Base-by-base conservation (phyloP, 2,888 invertebrate genomes). In the Trachelus troglodyta region DNA sequence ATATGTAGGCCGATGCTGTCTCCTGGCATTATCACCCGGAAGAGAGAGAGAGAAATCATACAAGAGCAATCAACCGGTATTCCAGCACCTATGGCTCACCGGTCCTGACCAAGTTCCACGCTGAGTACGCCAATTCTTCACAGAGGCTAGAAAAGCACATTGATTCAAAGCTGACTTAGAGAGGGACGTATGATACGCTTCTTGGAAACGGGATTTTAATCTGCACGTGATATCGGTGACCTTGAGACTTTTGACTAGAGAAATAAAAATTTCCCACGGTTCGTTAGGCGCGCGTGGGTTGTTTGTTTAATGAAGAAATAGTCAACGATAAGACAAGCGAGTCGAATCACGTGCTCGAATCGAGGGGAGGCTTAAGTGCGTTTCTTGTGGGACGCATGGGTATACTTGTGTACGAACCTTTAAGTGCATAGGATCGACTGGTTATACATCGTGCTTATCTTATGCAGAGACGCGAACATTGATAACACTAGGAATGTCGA, bases 11-110 rank as follows among this genome's bases (percentile, higher is more conserved):
- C 85, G 86, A 86, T 86, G 86, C 82, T 87, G 89, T 89, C 88
- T 86, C 87, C 86, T 87, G 86, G 86, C 87, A 89, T 90, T 89
- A 90, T 85, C 85, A 89, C 86, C 88, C 87, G 89, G 88, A 89
- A 89, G 87, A 86, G 56, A 37, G 12, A 37, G 37, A 37, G 37
- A 35, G 1, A 40, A 23, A 40, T 40, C 40, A 23, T 6, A 40
- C 15, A 40, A 6, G 6, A 40, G 4, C 40, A 23, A 40, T 40
- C 15, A 23, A 40, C 40, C 6, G 15, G 40, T 40, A 6, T 9
- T 6, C 23, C 56, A 56, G 23, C 9, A 23, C 1, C 23, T 23
- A 56, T 2, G 56, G 56, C 23, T 56, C 23, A 56, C 56, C 23
- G 56, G 23, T 23, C 56, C 23, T 23, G 56, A 56, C 15, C 56